phyloP scores from a whole-genome alignment of 2,888 invertebrate species.

The Palloptera scutellata region DNA sequence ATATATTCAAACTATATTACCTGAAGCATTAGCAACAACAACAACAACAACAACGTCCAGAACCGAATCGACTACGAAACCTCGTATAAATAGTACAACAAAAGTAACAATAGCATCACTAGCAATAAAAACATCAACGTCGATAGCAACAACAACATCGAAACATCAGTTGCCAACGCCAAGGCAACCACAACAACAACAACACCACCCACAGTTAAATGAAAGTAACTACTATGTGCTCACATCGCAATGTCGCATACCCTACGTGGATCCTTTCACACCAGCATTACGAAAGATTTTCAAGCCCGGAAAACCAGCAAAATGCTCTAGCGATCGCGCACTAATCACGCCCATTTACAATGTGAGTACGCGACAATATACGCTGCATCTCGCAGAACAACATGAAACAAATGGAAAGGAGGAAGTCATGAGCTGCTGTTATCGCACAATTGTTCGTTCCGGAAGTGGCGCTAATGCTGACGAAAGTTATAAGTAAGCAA shows the following conservation, averaged over 20 bases:
- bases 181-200: too few species aligned
- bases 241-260: conserved; percentile 70
- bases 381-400: background rate
- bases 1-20: too few species aligned
- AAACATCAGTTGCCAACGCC: too few species aligned
- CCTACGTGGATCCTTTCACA: conserved; percentile 69
- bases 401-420: background rate
- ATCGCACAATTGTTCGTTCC: conserved; percentile 50
- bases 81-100: too few species aligned
- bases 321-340: conserved; percentile 64
- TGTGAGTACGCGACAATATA: conserved; percentile 39
- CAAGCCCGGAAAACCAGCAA: conserved; percentile 60
- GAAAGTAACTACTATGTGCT: conserved; percentile 55
- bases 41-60: too few species aligned
- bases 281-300: conserved; percentile 65
- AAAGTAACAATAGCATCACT: too few species aligned
- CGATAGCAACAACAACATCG: too few species aligned
- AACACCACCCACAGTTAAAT: too few species aligned
- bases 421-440: conserved; percentile 53
- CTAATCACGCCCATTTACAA: conserved; percentile 49
- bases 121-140: too few species aligned
- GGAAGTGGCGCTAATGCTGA: conserved; percentile 51
- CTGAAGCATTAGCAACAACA: too few species aligned
- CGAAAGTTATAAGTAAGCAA: conserved; percentile 47
- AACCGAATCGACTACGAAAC: too few species aligned